phyloP scores from a whole-genome alignment of 2,113 vertebrate genomes.

The Sardina pilchardus region DNA sequence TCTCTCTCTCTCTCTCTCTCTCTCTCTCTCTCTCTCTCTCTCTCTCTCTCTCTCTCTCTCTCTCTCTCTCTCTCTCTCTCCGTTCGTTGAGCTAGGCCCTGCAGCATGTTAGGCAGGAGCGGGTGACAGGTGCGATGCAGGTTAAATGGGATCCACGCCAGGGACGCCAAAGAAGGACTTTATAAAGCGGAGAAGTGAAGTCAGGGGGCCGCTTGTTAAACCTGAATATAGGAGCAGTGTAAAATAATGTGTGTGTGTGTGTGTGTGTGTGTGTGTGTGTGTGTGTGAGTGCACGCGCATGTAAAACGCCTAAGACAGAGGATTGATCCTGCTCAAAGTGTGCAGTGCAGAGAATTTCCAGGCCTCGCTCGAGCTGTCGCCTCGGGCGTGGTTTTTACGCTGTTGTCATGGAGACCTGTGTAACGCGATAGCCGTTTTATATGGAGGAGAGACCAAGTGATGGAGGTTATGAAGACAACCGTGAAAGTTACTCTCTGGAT shows the following conservation, averaged over 20 bases:
- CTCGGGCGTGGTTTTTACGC: conserved; percentile 6
- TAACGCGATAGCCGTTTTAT: conserved; percentile 3
- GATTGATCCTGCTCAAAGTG: conserved; percentile 15
- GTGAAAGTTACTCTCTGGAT: conserved; percentile 5
- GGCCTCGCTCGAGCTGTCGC: neutral
- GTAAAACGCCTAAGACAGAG: conserved; percentile 6
- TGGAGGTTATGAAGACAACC: neutral
- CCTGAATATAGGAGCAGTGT: conserved; percentile 7
- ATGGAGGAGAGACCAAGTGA: conserved; percentile 14
- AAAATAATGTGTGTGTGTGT: conserved; percentile 1
- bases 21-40: neutral
- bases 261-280: conserved; percentile 2
- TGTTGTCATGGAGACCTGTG: conserved; percentile 15
- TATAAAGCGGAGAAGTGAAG: conserved; percentile 20
- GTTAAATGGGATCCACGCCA: neutral
- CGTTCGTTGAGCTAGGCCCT: neutral
- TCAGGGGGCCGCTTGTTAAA: conserved; percentile 12
- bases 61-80: neutral
- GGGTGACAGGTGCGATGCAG: conserved; percentile 13
- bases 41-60: neutral
- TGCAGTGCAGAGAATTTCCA: conserved; percentile 6
- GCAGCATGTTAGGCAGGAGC: conserved; percentile 7
- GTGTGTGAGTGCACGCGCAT: neutral
- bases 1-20: neutral
- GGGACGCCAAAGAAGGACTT: conserved; percentile 16